phyloP scores from a whole-genome alignment of 2,797 vertebrate species.

The Chiloscyllium punctatum region DNA sequence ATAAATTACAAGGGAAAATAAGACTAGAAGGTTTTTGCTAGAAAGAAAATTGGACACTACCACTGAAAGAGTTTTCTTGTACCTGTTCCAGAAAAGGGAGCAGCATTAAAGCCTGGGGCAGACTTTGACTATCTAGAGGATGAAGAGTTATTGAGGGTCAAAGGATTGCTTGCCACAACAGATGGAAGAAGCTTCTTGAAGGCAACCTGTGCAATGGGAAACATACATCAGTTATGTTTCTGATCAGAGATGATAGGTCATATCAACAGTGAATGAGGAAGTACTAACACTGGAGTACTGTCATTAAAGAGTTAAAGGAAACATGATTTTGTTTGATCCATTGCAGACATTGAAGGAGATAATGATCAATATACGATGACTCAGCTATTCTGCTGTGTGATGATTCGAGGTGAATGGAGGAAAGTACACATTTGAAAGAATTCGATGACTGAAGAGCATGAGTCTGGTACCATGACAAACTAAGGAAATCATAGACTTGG shows the following conservation, averaged over 20 bases:
- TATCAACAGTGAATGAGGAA: background rate
- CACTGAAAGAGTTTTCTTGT: background rate
- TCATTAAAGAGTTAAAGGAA: background rate
- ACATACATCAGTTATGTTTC: background rate
- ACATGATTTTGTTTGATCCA: background rate
- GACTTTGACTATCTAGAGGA: background rate
- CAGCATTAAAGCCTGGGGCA: background rate
- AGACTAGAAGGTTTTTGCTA: background rate
- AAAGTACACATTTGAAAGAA: background rate
- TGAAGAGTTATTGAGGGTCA: background rate
- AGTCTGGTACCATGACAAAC: background rate
- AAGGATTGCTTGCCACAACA: background rate
- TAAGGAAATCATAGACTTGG: background rate
- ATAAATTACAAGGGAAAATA: background rate
- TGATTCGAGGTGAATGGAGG: background rate
- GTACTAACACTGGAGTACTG: background rate
- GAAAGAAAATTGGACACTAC: background rate
- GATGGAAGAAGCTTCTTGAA: background rate
- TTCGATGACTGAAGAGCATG: background rate
- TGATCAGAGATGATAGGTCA: background rate
- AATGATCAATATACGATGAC: background rate
- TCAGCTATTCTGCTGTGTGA: background rate
- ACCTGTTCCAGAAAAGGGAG: background rate
- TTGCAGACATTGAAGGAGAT: background rate
- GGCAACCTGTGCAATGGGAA: background rate